Base-by-base conservation (phyloP, 1,140 invertebrate genomes). In the Drosophila punjabiensis region DNA sequence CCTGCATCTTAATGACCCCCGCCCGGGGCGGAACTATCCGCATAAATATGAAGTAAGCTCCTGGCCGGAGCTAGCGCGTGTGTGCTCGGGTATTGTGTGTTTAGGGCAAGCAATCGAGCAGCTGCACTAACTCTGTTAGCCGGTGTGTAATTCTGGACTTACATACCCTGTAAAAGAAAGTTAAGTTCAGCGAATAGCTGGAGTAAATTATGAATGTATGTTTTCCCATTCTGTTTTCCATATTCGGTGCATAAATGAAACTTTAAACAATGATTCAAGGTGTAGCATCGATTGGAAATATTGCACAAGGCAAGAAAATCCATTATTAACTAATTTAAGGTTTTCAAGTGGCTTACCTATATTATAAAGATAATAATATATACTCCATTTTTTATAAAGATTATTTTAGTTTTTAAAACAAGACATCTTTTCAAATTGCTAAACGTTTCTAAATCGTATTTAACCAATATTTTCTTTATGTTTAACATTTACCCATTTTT, bases 21-120 rank as follows among this genome's bases (percentile, higher is more conserved):
- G 39, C 35, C 48, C 39, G 45, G 32, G 30, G 37, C 20, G 45
- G 24, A 81, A 71, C 33, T 77, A 73, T 33, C 60, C 71, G 48
- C 67, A 71, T 80, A 69, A 79, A 83, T 79, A 78, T 79, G 58
- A 69, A 78, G 60, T 78, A 68, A 85, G 75, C 66, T 71, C 24
- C 43, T 30, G 33, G 55, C 14, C 18, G 18, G 53, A 24, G 53
- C 53, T 6, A 32, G 43, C 30, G 71, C 30, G 33, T 41, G 67
- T 60, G 56, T 55, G 24, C 18, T 20, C 18, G 47, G 47, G 35
- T 14, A 43, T 35, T 66, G 64, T 69, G 74, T 73, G 55, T 60
- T 64, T 64, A 32, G 75, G 47, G 67, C 66, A 74, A 66, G 67
- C 60, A 66, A 82, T 79, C 60, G 81, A 79, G 65, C 75, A 79